Conservation (phyloP, 1,140 invertebrate genomes). For the Aphelinus atriplicis region DNA sequence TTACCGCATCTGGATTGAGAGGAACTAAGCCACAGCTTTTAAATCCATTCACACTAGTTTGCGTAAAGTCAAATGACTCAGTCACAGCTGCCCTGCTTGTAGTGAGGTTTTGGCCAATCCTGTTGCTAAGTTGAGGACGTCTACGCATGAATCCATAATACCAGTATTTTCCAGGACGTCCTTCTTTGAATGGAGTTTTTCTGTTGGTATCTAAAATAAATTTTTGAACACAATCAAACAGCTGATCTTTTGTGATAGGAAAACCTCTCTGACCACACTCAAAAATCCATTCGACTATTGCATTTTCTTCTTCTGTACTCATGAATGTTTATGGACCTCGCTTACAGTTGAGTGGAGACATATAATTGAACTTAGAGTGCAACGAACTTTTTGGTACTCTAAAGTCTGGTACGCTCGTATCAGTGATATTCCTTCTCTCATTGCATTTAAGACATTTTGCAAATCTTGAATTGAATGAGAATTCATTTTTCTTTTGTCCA, state of each 20-base stretch:
- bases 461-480: too few relatives aligned
- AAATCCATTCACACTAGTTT: too few relatives aligned
- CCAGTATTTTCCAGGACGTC: slow-evolving; percentile 31
- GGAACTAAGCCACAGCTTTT: too few relatives aligned
- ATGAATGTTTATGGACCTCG: slow-evolving; percentile 43
- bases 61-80: background rate
- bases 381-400: too few relatives aligned
- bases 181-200: slow-evolving; percentile 43
- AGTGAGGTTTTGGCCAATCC: slow-evolving; percentile 45
- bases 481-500: too few relatives aligned
- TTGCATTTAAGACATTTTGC: too few relatives aligned
- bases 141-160: slow-evolving; percentile 24
- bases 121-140: slow-evolving; percentile 7
- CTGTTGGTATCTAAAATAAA: slow-evolving; percentile 47
- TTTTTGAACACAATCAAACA: slow-evolving; percentile 53
- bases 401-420: too few relatives aligned
- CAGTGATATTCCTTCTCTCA: too few relatives aligned
- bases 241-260: slow-evolving; percentile 50
- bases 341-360: too few relatives aligned
- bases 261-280: slow-evolving; percentile 48
- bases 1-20: too few relatives aligned
- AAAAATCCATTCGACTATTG: slow-evolving; percentile 50
- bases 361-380: too few relatives aligned
- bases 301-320: slow-evolving; percentile 46
- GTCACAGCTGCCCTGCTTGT: slow-evolving; percentile 40